Evolutionary conservation across 2,888 invertebrate species (phyloP), one percentile per base, ranked within the genome.

Genomic region (Drosophila dives): DNA sequence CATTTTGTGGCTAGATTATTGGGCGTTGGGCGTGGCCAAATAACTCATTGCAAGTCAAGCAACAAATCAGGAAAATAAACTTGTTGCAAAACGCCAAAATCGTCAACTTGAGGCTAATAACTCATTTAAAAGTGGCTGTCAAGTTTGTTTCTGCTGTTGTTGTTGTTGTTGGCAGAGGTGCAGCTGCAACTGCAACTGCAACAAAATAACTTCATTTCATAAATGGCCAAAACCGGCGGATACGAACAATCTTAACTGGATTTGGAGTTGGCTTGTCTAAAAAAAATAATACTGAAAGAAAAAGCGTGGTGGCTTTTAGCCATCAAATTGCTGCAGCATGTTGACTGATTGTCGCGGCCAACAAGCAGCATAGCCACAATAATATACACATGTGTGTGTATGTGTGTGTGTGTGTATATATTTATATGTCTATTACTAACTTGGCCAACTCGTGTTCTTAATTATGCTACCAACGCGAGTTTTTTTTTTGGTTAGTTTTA

Each of bases 201-300:
- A 42, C 88, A 88, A 91, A 91, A 91, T 91, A 91, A 92, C 92
- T 91, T 91, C 87, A 91, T 91, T 91, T 92, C 86, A 91, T 87
- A 91, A 92, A 91, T 92, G 91, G 90, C 90, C 80, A 91, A 73
- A 60, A 76, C 68, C 68, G 80, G 56, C 75, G 50, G 60, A 54
- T 49, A 10, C 45, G 51, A n/a, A 23, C 51, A 49, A 55, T 66
- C 62, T 62, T 59, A 34, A 50, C 42, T 67, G 50, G 33, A 66
- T 56, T 60, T 36, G 36, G 49, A 68, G 63, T 38, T 48, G 72
- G 60, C 73, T 77, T 68, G 79, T 59, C 78, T 64, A 36, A n/a
- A n/a, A 26, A 56, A 64, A 60, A 33, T 23, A 42, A 17, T 17
- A 29, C 10, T 3, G 5, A 12, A 36, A 23, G 32, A 51, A 64